Evolutionary conservation across 2,113 vertebrate genomes (phyloP).

Genomic region (Rissa tridactyla): DNA sequence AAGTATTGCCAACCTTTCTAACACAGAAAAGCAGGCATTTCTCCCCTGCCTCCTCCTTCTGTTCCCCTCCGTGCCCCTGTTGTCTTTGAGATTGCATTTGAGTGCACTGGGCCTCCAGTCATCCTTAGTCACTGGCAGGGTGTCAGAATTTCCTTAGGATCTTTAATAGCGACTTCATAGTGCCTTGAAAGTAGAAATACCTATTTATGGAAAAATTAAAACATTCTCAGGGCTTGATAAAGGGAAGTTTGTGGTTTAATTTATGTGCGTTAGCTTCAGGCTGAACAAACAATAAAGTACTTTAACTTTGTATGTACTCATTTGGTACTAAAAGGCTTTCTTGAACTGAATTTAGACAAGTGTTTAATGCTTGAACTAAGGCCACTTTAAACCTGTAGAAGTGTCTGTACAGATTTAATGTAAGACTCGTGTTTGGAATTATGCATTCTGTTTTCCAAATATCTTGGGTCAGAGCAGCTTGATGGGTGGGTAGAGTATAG

Average conservation of each 20-base stretch:
- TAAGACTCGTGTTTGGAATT: neutral
- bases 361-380: neutral
- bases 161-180: neutral
- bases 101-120: neutral
- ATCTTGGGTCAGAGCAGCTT: neutral
- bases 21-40: neutral
- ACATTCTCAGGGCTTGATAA: neutral
- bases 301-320: neutral
- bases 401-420: neutral
- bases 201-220: conserved; percentile 1
- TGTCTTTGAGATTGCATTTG: neutral
- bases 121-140: neutral
- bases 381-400: neutral
- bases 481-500: neutral
- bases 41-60: neutral
- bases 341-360: neutral
- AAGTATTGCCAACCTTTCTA: neutral
- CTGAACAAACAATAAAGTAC: conserved; percentile 12
- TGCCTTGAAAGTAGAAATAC: neutral
- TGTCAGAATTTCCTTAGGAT: neutral
- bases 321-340: neutral
- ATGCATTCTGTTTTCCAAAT: neutral
- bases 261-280: neutral
- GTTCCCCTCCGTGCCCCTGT: neutral
- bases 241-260: neutral